Conservation (phyloP, 2,888 invertebrate species). For the Sthenelais limicola region DNA sequence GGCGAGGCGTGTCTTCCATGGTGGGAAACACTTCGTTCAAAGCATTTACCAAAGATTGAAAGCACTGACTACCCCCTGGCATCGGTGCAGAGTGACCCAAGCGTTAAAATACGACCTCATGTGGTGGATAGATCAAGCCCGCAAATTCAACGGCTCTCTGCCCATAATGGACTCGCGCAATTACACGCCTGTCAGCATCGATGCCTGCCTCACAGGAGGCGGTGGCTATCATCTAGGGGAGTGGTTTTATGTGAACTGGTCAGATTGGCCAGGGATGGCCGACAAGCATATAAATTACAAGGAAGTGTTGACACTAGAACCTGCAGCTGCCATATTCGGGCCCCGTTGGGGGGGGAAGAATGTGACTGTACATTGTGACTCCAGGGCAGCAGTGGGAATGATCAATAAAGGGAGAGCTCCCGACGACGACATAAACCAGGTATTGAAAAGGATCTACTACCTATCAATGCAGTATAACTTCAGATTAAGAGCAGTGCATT, state of each 20-base stretch:
- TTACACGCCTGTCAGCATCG: neutral
- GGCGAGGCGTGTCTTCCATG: too few species aligned
- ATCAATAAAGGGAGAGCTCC: too few species aligned
- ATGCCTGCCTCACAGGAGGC: neutral
- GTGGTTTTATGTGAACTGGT: constrained; percentile 1
- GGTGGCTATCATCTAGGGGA: neutral
- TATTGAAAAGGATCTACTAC: too few species aligned
- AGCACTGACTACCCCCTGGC: neutral
- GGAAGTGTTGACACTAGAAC: too few species aligned
- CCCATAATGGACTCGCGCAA: neutral
- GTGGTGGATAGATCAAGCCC: neutral
- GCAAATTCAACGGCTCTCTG: neutral
- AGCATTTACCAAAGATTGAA: neutral
- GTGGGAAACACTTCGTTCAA: neutral
- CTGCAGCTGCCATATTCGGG: too few species aligned
- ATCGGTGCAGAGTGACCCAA: neutral
- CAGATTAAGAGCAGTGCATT: too few species aligned
- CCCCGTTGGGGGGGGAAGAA: too few species aligned
- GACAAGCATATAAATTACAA: constrained; percentile 11
- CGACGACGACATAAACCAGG: too few species aligned
- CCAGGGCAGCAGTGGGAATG: too few species aligned
- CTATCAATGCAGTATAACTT: too few species aligned
- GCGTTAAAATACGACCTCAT: neutral
- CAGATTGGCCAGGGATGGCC: neutral
- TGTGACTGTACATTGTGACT: too few species aligned